Percentiles rank a stretch among this genome's conserved stretches.
These are phyloP conservation scores for Stichodactyla mertensii DNA, from an alignment of 64 coral and sea anemone species.

Conservation along the genomic window DNA sequence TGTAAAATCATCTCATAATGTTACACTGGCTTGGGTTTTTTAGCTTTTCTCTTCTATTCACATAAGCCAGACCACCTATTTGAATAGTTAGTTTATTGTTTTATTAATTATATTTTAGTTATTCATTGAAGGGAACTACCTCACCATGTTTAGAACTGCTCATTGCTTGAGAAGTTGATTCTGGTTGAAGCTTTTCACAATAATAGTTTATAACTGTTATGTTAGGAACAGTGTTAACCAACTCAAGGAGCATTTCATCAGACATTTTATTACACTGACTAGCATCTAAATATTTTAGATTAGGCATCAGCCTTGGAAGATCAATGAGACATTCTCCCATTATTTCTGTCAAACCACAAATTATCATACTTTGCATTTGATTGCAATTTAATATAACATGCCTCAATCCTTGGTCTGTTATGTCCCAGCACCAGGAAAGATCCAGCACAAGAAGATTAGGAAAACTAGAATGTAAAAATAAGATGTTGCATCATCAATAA, in stretches of 20 bases:
- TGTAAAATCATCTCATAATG: no score
- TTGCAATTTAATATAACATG: slow-evolving; percentile 48
- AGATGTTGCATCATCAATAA: no score
- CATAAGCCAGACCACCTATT: no score
- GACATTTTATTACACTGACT: slow-evolving; percentile 77
- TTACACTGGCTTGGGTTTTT: no score
- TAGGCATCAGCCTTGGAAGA: slow-evolving; percentile 36
- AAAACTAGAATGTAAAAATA: slow-evolving; percentile 45
- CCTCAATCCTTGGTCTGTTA: slow-evolving; percentile 71
- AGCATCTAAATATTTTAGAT: slow-evolving; percentile 63
- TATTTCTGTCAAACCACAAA: slow-evolving; percentile 62
- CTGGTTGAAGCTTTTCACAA: slow-evolving; percentile 27
- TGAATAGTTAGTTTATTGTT: no score
- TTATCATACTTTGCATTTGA: slow-evolving; percentile 42
- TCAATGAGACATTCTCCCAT: slow-evolving; percentile 57
- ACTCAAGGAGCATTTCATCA: slow-evolving; percentile 71
- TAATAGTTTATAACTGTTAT: slow-evolving; percentile 75
- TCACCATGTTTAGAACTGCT: no score
- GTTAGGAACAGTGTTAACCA: slow-evolving; percentile 45
- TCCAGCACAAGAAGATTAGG: slow-evolving; percentile 65
- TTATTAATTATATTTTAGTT: no score
- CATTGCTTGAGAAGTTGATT: no score
- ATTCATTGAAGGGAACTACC: no score
- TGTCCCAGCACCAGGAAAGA: slow-evolving; percentile 92
- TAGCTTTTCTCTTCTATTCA: no score